Percentiles rank a stretch among this genome's conserved stretches.
phyloP scores from a whole-genome alignment of 2,888 invertebrate genomes.

The Digitonthophagus gazella region DNA sequence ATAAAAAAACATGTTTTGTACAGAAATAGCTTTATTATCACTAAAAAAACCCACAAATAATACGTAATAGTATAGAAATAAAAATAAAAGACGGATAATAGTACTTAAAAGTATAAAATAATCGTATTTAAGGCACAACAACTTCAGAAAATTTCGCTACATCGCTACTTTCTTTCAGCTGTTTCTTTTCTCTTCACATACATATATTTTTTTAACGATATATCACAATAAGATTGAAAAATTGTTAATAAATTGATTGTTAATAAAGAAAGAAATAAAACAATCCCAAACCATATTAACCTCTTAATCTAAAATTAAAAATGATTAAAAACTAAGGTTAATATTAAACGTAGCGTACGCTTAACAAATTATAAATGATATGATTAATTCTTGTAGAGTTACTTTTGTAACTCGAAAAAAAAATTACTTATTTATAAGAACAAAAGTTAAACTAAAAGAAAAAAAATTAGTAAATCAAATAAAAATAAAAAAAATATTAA shows the following conservation, averaged over 20 bases:
- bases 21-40: background rate
- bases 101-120: background rate
- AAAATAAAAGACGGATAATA: background rate
- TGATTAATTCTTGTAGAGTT: slow-evolving; percentile 47
- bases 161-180: background rate
- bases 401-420: slow-evolving; percentile 33
- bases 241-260: background rate
- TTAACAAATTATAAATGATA: slow-evolving; percentile 43
- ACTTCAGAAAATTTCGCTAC: slow-evolving; percentile 37
- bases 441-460: slow-evolving; percentile 17
- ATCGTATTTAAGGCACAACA: slow-evolving; percentile 44
- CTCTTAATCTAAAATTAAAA: slow-evolving; percentile 29
- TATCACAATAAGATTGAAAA: slow-evolving; percentile 18
- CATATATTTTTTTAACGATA: slow-evolving; percentile 19
- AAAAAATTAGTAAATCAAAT: background rate
- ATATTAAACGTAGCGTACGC: slow-evolving; percentile 27
- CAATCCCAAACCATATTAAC: slow-evolving; percentile 24
- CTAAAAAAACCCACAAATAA: slow-evolving; percentile 7
- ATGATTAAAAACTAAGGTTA: slow-evolving; percentile 28
- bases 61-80: slow-evolving; percentile 3
- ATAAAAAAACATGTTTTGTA: background rate
- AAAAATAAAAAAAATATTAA: slow-evolving; percentile 15
- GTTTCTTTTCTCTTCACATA: background rate
- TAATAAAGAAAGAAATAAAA: slow-evolving; percentile 1
- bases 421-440: slow-evolving; percentile 31